Conservation (phyloP, 2,888 invertebrate species). For the Acanthosepion lycidas region DNA sequence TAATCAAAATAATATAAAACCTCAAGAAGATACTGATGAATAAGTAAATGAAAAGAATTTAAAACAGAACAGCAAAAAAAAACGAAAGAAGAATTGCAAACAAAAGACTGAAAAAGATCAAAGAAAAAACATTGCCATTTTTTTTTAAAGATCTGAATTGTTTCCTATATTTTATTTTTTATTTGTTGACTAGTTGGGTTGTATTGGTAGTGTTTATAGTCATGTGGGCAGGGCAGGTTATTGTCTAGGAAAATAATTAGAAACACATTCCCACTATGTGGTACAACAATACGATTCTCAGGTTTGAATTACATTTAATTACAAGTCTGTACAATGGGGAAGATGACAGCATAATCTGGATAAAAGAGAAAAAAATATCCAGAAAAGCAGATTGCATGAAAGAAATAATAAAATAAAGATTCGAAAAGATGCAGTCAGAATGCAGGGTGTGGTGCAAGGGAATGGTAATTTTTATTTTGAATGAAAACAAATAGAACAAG, state of each 20-base stretch:
- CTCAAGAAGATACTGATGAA: too few relatives aligned
- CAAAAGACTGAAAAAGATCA: not conserved
- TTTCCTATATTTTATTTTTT: not conserved
- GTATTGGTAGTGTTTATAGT: not conserved
- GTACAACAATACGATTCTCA: not conserved
- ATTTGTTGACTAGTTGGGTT: not conserved
- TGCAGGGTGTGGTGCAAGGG: not conserved
- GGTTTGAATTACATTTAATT: conserved; percentile 33
- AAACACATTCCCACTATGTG: not conserved
- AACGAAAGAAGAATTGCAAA: not conserved
- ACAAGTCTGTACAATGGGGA: not conserved
- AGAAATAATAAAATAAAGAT: not conserved
- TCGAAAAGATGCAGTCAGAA: not conserved
- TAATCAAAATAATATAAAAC: too few relatives aligned
- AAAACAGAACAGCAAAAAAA: too few relatives aligned
- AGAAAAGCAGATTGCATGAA: not conserved
- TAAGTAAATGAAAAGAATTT: too few relatives aligned
- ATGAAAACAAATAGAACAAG: not conserved
- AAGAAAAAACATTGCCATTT: not conserved
- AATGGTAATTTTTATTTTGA: not conserved
- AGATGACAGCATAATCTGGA: not conserved
- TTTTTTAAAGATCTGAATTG: not conserved
- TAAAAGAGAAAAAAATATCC: not conserved
- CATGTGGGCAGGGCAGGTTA: not conserved
- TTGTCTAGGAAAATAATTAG: conserved; percentile 33